These are phyloP conservation scores for Alloscopus bannaensis DNA, from an alignment of 2,888 invertebrate genomes.

Conservation along the genomic window DNA sequence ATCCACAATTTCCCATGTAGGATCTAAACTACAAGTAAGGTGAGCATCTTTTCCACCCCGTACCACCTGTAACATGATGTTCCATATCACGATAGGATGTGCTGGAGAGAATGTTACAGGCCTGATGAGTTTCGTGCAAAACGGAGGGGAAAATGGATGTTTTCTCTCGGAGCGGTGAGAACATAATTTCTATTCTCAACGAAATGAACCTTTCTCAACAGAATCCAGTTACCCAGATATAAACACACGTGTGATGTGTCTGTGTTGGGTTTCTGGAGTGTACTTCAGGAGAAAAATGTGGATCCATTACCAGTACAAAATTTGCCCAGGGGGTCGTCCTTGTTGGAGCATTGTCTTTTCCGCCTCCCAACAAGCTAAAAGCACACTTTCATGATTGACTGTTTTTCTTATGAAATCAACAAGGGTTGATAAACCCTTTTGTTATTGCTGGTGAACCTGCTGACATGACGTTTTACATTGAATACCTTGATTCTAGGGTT, in stretches of 20 bases:
- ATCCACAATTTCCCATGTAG: no score
- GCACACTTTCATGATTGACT: slow-evolving; percentile 58
- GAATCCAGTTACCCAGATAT: neutral
- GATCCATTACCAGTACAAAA: neutral
- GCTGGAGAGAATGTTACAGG: neutral
- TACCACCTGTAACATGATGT: neutral
- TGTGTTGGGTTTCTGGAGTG: neutral
- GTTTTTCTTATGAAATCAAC: slow-evolving; percentile 55
- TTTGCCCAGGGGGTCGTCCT: neutral
- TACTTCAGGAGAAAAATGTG: neutral
- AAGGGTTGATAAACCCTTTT: slow-evolving; percentile 58
- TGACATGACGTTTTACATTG: neutral
- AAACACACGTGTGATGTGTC: neutral
- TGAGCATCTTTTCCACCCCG: neutral
- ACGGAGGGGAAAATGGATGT: no score
- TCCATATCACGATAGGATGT: neutral
- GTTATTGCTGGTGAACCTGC: slow-evolving; percentile 35
- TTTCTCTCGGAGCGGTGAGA: neutral
- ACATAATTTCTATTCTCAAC: neutral
- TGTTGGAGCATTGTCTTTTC: slow-evolving; percentile 19
- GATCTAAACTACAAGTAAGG: neutral
- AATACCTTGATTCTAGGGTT: neutral
- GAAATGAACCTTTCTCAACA: neutral
- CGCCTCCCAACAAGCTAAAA: slow-evolving; percentile 16
- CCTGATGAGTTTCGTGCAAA: no score